Evolutionary conservation across 2,888 invertebrate genomes (phyloP).

Genomic region (Chymomyza fuscimana): DNA sequence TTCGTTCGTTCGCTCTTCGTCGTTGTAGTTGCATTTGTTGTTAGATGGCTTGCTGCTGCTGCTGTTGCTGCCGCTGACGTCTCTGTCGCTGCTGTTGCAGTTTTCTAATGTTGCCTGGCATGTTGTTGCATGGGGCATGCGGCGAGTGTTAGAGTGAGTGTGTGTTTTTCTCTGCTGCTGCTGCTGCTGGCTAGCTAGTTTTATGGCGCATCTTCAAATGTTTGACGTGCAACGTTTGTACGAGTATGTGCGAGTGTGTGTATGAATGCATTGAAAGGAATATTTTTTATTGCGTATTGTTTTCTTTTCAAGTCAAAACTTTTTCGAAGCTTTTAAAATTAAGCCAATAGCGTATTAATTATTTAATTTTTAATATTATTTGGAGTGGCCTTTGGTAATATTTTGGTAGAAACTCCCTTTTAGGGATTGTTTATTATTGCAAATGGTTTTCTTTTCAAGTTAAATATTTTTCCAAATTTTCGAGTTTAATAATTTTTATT

Average conservation of each 20-base stretch:
- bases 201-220: conserved; percentile 69
- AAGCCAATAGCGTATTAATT: too few relatives aligned
- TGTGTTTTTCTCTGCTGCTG: background rate
- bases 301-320: background rate
- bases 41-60: conserved; percentile 11
- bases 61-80: conserved; percentile 32
- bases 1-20: conserved; percentile 52
- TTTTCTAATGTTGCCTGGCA: conserved; percentile 69
- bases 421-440: too few relatives aligned
- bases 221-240: conserved; percentile 42
- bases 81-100: conserved; percentile 43
- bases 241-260: conserved; percentile 42
- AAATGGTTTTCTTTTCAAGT: too few relatives aligned
- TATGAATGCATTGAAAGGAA: conserved; percentile 35
- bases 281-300: background rate
- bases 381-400: too few relatives aligned
- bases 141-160: conserved; percentile 15
- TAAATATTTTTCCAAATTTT: too few relatives aligned
- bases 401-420: too few relatives aligned
- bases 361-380: too few relatives aligned
- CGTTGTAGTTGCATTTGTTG: background rate
- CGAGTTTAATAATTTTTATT: too few relatives aligned
- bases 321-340: background rate
- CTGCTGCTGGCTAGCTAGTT: conserved; percentile 50
- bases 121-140: conserved; percentile 60